phyloP scores from a whole-genome alignment of 2,797 vertebrate genomes.

The Pseudopleuronectes americanus region DNA sequence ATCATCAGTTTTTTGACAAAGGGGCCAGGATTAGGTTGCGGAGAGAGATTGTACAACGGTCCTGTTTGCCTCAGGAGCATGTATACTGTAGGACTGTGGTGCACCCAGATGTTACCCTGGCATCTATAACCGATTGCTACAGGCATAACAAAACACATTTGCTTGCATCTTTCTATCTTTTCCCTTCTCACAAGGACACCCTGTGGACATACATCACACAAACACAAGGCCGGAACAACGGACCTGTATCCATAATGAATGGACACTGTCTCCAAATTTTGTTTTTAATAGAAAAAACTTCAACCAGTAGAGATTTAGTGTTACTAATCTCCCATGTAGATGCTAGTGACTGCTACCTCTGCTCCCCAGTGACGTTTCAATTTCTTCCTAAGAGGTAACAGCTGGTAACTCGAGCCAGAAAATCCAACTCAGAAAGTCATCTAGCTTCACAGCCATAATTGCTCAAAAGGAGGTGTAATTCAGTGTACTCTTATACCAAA shows the following conservation, averaged over 20 bases:
- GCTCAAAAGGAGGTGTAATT: background rate
- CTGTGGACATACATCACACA: background rate
- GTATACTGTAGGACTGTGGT: slow-evolving; percentile 38
- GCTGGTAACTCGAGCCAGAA: background rate
- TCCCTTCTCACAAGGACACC: slow-evolving; percentile 3
- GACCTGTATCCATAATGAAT: background rate
- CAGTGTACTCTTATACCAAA: background rate
- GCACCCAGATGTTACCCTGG: slow-evolving; percentile 57
- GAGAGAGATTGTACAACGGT: slow-evolving; percentile 59
- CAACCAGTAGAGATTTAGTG: background rate
- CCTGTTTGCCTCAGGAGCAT: slow-evolving; percentile 47
- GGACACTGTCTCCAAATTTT: background rate
- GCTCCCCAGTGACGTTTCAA: background rate
- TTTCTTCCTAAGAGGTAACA: background rate
- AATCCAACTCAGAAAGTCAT: background rate
- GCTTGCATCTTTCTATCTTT: slow-evolving; percentile 29
- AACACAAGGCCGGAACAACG: slow-evolving; percentile 8
- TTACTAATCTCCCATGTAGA: background rate
- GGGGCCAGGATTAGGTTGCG: slow-evolving; percentile 48
- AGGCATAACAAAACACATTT: slow-evolving; percentile 42
- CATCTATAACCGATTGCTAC: slow-evolving; percentile 63
- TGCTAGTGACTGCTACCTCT: background rate
- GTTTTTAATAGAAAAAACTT: background rate
- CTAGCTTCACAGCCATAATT: background rate
- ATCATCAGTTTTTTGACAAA: slow-evolving; percentile 63